Evolutionary conservation across 2,113 vertebrate species (phyloP).

Genomic region (Pterocles gutturalis): DNA sequence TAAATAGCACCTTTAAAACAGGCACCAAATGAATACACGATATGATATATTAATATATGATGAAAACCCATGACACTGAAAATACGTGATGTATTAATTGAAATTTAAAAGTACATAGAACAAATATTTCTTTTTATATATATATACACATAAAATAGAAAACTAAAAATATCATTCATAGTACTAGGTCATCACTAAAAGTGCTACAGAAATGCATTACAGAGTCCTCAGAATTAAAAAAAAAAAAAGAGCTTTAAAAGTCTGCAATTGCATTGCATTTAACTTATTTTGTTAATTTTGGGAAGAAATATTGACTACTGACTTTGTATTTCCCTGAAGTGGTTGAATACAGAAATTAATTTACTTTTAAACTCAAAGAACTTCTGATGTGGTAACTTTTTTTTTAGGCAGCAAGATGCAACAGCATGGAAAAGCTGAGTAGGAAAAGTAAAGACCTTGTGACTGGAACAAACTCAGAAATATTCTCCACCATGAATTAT

Average conservation of each 20-base stretch:
- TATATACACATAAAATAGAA: neutral
- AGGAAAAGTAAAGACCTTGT: neutral
- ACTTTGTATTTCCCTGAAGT: neutral
- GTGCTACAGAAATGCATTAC: constrained; percentile 26
- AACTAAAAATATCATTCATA: constrained; percentile 10
- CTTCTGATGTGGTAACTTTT: neutral
- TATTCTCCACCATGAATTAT: neutral
- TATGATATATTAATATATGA: too few relatives aligned
- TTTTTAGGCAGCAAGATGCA: neutral
- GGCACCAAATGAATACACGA: neutral
- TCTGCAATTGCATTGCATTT: neutral
- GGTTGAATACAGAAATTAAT: neutral
- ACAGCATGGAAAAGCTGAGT: neutral
- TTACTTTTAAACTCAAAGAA: neutral
- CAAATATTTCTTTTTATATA: neutral
- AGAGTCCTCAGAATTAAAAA: neutral
- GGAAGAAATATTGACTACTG: neutral
- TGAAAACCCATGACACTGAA: neutral
- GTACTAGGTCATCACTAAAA: neutral
- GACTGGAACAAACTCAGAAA: neutral
- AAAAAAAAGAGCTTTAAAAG: neutral
- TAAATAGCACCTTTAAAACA: constrained; percentile 40
- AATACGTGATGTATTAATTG: neutral
- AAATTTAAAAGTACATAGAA: neutral
- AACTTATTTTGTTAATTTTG: neutral